Conservation (phyloP, 2,888 invertebrate species). For the Leucania comma region DNA sequence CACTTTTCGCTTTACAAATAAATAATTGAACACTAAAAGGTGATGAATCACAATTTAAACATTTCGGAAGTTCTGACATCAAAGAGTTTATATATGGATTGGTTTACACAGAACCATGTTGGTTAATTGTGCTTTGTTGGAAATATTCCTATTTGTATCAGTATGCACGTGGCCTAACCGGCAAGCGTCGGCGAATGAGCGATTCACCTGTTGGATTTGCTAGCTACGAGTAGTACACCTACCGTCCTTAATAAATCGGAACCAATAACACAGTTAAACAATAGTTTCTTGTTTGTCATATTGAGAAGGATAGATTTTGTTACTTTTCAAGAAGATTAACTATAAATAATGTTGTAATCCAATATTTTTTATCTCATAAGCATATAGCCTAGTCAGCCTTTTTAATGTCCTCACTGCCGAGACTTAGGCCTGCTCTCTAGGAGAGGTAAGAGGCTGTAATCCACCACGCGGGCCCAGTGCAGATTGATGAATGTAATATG, state of each 20-base stretch:
- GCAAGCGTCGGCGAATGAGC: constrained; percentile 22
- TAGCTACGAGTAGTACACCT: background rate
- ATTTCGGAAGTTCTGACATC: constrained; percentile 47
- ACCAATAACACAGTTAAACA: background rate
- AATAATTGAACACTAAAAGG: constrained; percentile 25
- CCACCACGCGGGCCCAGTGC: no score
- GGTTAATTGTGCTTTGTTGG: constrained; percentile 52
- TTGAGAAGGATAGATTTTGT: background rate
- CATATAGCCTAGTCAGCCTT: background rate
- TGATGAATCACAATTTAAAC: constrained; percentile 34
- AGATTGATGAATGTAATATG: no score
- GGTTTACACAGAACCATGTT: constrained; percentile 44
- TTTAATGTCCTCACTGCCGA: no score
- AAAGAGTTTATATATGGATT: constrained; percentile 58
- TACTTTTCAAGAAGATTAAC: no score
- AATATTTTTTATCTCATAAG: no score
- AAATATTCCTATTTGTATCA: constrained; percentile 24
- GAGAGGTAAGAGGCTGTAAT: no score
- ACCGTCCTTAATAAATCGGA: background rate
- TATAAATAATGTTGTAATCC: no score
- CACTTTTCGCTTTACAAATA: constrained; percentile 24
- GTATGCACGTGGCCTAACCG: constrained; percentile 17
- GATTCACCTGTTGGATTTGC: constrained; percentile 39
- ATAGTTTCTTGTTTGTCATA: background rate
- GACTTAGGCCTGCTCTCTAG: no score